phyloP scores from a whole-genome alignment of 2,113 vertebrate genomes.

The Nyctereutes procyonoides region DNA sequence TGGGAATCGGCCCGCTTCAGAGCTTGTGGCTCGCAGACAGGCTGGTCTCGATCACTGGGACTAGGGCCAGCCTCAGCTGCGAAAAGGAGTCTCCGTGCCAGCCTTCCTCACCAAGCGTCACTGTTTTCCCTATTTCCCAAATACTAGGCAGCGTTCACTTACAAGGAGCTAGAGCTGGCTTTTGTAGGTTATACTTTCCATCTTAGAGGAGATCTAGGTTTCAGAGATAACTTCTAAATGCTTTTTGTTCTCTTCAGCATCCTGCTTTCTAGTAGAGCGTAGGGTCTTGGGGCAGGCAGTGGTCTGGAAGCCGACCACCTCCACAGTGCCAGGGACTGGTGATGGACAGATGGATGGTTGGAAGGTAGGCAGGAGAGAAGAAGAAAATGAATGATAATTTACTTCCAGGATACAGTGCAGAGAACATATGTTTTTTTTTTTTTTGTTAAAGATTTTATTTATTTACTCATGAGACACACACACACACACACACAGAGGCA shows the following conservation, averaged over 20 bases:
- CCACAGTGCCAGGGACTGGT: accelerated
- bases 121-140: not conserved
- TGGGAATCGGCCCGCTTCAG: not conserved
- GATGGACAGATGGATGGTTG: not conserved
- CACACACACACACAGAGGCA: no score
- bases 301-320: not conserved
- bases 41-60: not conserved
- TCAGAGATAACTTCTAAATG: not conserved
- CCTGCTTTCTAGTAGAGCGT: not conserved
- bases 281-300: not conserved
- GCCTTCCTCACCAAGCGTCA: not conserved
- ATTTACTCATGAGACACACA: no score
- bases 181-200: not conserved
- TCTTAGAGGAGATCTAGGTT: not conserved
- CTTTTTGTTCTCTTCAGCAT: no score
- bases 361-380: not conserved
- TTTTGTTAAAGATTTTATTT: no score
- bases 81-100: not conserved
- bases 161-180: not conserved
- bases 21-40: not conserved
- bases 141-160: not conserved
- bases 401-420: not conserved
- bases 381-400: not conserved
- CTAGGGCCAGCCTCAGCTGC: not conserved
- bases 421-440: not conserved